Evolutionary conservation across 2,888 invertebrate genomes (phyloP), one percentile per base, ranked within the genome.

Genomic region (Cephus pulcher): DNA sequence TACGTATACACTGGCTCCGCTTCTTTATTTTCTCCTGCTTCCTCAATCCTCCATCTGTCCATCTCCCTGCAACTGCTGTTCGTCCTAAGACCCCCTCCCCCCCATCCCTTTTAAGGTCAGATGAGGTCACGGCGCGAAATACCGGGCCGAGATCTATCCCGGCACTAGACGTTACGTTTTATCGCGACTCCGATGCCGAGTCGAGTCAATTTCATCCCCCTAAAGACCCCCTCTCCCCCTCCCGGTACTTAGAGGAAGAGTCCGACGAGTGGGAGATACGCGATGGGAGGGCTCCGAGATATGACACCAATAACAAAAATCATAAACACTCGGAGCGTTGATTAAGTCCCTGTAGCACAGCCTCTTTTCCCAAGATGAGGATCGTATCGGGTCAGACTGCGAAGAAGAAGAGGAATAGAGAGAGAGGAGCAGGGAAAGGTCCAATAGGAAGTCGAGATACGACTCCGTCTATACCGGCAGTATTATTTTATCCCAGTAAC

Each of bases 251-350:
- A 78, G 74, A 76, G 79, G 40, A 74, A 40, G 76, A 76, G 69
- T 75, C 76, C 73, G 73, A 74, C 69, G 75, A 74, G 75, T 35
- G 30, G 71, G 74, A 74, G 76, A 40, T 71, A 35, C 69, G 30
- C 37, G 23, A 1, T 30, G 76, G 73, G 75, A 73, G 77, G 81
- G 80, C 73, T 76, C 68, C 73, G 78, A 88, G 88, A 90, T 90
- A 90, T 85, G 89, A 89, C 85, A 84, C 89, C 91, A 90, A 91
- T 91, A 91, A 91, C 89, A 91, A 91, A 91, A 91, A 91, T 91
- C 91, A 91, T 91, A 91, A 91, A 91, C 91, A 91, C 91, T 89
- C 87, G 90, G 89, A 89, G 86, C 87, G 89, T 91, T 91, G 91
- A 91, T 91, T 91, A 91, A 90, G 89, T 89, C 87, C 86, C 86